phyloP scores from a whole-genome alignment of 2,113 vertebrate species.

The Poecile atricapillus region DNA sequence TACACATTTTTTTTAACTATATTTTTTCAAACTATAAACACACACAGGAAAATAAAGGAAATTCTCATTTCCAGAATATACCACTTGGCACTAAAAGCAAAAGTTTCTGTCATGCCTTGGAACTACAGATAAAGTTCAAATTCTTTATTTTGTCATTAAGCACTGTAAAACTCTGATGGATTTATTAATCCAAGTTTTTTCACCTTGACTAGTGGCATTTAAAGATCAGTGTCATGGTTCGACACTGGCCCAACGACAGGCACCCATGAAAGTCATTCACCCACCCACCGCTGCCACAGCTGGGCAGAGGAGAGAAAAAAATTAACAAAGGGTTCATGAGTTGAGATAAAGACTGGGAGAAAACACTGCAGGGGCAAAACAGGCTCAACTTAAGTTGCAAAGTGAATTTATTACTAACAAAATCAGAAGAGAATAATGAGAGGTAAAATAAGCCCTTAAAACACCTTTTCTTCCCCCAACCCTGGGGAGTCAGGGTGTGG shows the following conservation, averaged over 20 bases:
- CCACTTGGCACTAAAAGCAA: background rate
- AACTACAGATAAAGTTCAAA: background rate
- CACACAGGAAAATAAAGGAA: background rate
- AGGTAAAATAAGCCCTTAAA: too few relatives aligned
- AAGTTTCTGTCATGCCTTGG: background rate
- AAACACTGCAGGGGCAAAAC: background rate
- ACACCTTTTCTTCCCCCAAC: too few relatives aligned
- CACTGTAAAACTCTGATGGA: background rate
- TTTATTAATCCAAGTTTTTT: background rate
- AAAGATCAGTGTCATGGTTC: background rate
- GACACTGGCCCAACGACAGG: background rate
- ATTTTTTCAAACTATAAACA: background rate
- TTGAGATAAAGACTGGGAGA: background rate
- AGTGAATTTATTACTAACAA: too few relatives aligned
- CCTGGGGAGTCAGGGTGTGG: too few relatives aligned
- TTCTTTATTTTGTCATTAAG: background rate
- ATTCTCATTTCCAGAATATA: background rate
- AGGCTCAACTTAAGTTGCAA: background rate
- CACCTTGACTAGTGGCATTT: background rate
- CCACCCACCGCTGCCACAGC: too few relatives aligned
- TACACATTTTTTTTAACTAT: background rate
- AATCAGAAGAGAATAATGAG: too few relatives aligned
- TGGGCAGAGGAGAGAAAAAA: background rate
- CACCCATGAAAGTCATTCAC: rapidly evolving
- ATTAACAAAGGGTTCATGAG: background rate